A percentile compares a stretch with the other conserved stretches of the same genome.
These are phyloP conservation scores for Chelonia mydas DNA, from an alignment of 2,797 vertebrate genomes.

Conservation along the genomic window DNA sequence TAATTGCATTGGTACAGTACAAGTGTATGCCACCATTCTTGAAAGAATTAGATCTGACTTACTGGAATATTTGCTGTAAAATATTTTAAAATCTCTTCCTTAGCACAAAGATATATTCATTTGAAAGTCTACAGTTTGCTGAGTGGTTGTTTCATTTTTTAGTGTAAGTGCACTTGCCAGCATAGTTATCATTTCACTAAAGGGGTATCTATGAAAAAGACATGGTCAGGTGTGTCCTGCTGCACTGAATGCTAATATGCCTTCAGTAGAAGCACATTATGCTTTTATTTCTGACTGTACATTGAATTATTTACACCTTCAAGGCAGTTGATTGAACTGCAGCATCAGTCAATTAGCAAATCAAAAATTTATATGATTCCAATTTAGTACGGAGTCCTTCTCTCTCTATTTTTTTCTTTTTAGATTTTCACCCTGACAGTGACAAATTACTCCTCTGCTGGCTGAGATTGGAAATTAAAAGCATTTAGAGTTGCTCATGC, in stretches of 20 bases:
- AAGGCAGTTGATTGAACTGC: slow-evolving; percentile 96
- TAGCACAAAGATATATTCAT: slow-evolving; percentile 31
- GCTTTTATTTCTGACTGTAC: slow-evolving; percentile 86
- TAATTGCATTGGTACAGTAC: slow-evolving; percentile 59
- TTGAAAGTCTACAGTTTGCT: slow-evolving; percentile 47
- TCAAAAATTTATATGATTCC: slow-evolving; percentile 99
- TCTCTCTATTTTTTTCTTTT: slow-evolving; percentile 88
- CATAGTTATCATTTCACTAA: slow-evolving; percentile 71
- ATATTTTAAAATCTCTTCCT: slow-evolving; percentile 63
- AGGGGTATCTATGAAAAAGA: slow-evolving; percentile 68
- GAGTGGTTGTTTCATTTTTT: slow-evolving; percentile 59
- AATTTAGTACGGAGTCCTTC: slow-evolving; percentile 96
- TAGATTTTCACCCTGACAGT: slow-evolving; percentile 99
- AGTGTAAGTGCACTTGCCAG: slow-evolving; percentile 48
- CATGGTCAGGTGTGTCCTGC: slow-evolving; percentile 84
- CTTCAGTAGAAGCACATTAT: slow-evolving; percentile 82
- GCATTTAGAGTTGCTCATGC: slow-evolving; percentile 99
- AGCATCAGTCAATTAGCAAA: slow-evolving; percentile 99
- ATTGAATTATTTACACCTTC: slow-evolving; percentile 98
- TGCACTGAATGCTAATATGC: slow-evolving; percentile 79
- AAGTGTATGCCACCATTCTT: slow-evolving; percentile 13
- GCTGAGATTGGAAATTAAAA: slow-evolving; percentile 99
- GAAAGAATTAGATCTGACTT: slow-evolving; percentile 26
- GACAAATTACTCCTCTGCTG: slow-evolving; percentile 99
- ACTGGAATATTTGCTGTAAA: slow-evolving; percentile 46